A percentile compares a stretch with the other conserved stretches of the same genome.
phyloP scores from a whole-genome alignment of 2,797 vertebrate genomes.

The Ambastaia sidthimunki region DNA sequence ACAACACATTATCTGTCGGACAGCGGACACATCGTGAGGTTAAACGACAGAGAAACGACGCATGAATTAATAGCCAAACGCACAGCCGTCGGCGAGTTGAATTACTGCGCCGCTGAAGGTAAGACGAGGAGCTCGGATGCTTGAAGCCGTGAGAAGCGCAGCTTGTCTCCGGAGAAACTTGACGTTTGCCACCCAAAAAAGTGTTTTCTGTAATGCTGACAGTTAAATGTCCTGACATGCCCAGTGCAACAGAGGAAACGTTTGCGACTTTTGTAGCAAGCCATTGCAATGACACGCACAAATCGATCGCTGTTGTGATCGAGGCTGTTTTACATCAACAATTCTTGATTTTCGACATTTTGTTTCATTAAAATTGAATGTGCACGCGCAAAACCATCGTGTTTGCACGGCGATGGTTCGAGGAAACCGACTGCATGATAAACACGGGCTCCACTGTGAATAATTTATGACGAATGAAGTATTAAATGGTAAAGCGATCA shows the following conservation, averaged over 20 bases:
- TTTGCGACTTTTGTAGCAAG: no score
- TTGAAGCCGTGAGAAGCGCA: background rate
- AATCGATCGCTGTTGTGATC: background rate
- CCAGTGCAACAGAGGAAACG: no score
- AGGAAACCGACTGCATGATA: background rate
- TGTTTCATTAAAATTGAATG: no score
- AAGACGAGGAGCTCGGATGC: constrained; percentile 25
- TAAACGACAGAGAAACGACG: constrained; percentile 7
- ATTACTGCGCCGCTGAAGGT: constrained; percentile 31
- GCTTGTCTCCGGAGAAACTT: constrained; percentile 2
- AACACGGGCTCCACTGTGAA: constrained; percentile 16
- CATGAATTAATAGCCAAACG: constrained; percentile 26
- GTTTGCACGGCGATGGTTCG: background rate
- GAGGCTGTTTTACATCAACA: background rate
- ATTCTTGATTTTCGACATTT: background rate
- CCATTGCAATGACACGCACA: no score
- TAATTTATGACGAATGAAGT: constrained; percentile 20
- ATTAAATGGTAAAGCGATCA: constrained; percentile 14
- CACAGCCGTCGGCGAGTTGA: background rate
- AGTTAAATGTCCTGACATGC: background rate
- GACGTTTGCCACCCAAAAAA: background rate
- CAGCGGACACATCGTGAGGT: background rate
- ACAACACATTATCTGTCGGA: background rate
- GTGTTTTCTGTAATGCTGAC: background rate
- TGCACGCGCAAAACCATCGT: background rate